Evolutionary conservation across 1,140 invertebrate genomes (phyloP), one percentile per base, ranked within the genome.

Genomic region (Solenopsis invicta): DNA sequence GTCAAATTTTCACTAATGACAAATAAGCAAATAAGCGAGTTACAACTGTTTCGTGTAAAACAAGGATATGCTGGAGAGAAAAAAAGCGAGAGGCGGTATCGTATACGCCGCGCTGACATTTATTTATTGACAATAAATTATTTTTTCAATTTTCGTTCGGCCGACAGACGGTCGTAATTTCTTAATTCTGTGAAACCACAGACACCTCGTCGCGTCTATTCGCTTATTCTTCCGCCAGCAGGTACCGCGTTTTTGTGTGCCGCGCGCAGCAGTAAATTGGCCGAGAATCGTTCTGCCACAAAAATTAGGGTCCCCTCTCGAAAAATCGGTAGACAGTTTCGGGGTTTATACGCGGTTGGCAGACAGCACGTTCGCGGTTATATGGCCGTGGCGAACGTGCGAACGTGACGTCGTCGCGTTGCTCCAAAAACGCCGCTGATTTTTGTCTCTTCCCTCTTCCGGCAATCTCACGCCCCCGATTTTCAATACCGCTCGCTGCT

Each of bases 301-400:
- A 69, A 71, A 87, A 69, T 85, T 85, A 85, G 86, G 81, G 62
- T 69, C 56, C 50, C 48, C 54, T 59, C 24, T 59, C 37, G 71
- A 85, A 87, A 85, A 85, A 85, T 85, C 48, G 69, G 18, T 18
- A 48, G 48, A 45, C 50, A 74, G 50, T 72, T 76, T 74, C 18
- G 54, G 45, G 29, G 41, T 67, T 85, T 56, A 66, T 85, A 56
- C 62, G 50, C 66, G 76, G 56, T 37, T 52, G 66, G 45, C 67
- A 71, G 86, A 74, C 69, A 71, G 78, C 86, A 87, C 86, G 78
- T 87, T 82, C 67, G 67, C 69, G 67, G 78, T 71, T 81, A 84
- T 74, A 84, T 64, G n/a, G 86, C 29, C 41, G 45, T 61, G 41
- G 34, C 59, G 66, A 82, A 62, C 45, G 62, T 50, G 54, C 52